Percentiles rank a stretch among this genome's conserved stretches.
Conservation (phyloP, 2,888 invertebrate genomes). For the Crioceris asparagi region DNA sequence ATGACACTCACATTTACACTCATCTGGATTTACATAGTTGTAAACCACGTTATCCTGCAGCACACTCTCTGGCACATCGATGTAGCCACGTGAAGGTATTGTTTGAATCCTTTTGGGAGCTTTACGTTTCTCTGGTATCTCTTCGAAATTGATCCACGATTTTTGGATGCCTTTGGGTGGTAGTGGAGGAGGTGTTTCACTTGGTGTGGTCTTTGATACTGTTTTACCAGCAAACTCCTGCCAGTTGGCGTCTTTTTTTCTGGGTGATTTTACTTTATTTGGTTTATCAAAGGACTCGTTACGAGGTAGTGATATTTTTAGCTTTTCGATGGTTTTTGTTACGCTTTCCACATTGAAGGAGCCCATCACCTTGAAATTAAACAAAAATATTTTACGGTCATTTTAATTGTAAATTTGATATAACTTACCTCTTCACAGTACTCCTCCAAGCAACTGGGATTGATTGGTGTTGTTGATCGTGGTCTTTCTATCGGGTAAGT, state of each 20-base stretch:
- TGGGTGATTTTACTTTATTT: conserved; percentile 40
- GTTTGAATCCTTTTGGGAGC: conserved; percentile 75
- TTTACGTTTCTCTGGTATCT: conserved; percentile 72
- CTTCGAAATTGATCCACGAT: conserved; percentile 81
- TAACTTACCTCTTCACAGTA: conserved; percentile 50
- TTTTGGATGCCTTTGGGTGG: conserved; percentile 37
- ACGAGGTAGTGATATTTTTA: conserved; percentile 56
- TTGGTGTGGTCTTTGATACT: conserved; percentile 26
- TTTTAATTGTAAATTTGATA: too few species aligned
- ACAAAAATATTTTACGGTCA: too few species aligned
- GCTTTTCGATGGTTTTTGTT: conserved; percentile 45
- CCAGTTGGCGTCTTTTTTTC: conserved; percentile 40
- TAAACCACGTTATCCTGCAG: conserved; percentile 43
- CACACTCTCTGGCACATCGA: conserved; percentile 37
- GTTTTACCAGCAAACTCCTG: conserved; percentile 55
- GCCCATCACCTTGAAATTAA: too few species aligned
- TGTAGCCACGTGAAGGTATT: conserved; percentile 50
- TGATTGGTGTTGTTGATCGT: conserved; percentile 61
- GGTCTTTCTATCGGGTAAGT: conserved; percentile 66
- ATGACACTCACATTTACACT: conserved; percentile 81
- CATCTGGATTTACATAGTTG: conserved; percentile 78
- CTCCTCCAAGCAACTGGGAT: conserved; percentile 60
- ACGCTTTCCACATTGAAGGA: conserved; percentile 25
- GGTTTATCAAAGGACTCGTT: conserved; percentile 30
- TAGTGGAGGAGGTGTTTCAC: conserved; percentile 38